Conservation (phyloP, 2,888 invertebrate genomes). For the Tiliacea aurago region DNA sequence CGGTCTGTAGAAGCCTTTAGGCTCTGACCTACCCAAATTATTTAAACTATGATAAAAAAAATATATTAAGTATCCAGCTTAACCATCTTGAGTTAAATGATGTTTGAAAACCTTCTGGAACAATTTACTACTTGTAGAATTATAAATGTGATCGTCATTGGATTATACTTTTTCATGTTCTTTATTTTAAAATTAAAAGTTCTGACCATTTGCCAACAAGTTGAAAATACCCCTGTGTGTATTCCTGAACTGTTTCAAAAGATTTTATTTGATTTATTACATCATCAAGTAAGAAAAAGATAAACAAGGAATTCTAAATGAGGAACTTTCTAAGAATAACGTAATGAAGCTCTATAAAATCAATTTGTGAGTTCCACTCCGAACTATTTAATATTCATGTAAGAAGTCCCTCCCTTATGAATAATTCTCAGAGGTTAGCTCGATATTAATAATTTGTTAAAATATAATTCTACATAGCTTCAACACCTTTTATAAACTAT, state of each 20-base stretch:
- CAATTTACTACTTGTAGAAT: background rate
- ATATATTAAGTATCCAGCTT: too few relatives aligned
- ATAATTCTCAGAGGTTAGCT: conserved; percentile 5
- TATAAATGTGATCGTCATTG: background rate
- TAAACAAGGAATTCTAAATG: conserved; percentile 3
- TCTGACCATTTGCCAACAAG: too few relatives aligned
- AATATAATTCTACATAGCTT: background rate
- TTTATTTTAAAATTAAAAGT: background rate
- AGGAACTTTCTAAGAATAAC: background rate
- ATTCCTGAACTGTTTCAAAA: background rate
- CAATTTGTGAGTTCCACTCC: background rate
- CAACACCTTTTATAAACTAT: background rate
- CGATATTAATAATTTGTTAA: background rate
- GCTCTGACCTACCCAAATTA: background rate
- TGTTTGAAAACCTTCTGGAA: background rate
- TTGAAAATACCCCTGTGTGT: too few relatives aligned
- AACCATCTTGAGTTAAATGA: too few relatives aligned
- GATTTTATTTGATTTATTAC: background rate
- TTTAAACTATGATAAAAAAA: background rate
- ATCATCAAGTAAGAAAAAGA: background rate
- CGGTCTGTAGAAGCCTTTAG: too few relatives aligned
- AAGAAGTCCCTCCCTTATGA: background rate
- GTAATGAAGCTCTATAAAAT: background rate
- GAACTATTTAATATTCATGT: conserved; percentile 16
- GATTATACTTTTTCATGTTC: background rate